These are phyloP conservation scores for Hippocampus guttulatus DNA, from an alignment of 2,113 vertebrate genomes.

Conservation along the genomic window DNA sequence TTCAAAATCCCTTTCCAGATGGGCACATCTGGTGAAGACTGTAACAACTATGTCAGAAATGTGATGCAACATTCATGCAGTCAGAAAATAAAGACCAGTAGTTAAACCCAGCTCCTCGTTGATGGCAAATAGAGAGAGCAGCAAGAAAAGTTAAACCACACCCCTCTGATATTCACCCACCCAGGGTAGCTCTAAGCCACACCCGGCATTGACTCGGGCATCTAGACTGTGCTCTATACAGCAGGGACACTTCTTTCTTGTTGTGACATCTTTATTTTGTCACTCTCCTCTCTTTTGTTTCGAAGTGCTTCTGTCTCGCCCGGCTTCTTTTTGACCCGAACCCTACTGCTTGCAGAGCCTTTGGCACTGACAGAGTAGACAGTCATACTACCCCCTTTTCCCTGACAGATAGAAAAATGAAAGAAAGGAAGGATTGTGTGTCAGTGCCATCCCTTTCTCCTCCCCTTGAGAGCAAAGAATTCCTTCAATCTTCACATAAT, in stretches of 20 bases:
- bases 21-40: neutral
- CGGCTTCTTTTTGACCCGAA: constrained; percentile 51
- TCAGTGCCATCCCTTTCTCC: constrained; percentile 43
- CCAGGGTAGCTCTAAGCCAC: constrained; percentile 38
- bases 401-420: constrained; percentile 33
- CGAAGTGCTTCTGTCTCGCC: constrained; percentile 32
- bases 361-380: constrained; percentile 51
- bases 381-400: constrained; percentile 39
- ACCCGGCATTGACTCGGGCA: constrained; percentile 49
- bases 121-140: neutral
- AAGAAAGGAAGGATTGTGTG: constrained; percentile 59
- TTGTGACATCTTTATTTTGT: constrained; percentile 50
- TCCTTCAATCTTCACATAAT: constrained; percentile 19
- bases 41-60: neutral
- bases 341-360: constrained; percentile 60
- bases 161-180: constrained; percentile 26
- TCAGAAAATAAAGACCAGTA: constrained; percentile 21
- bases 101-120: constrained; percentile 28
- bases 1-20: neutral
- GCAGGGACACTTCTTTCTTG: constrained; percentile 47
- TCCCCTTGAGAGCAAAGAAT: constrained; percentile 33
- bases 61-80: neutral
- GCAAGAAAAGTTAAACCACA: constrained; percentile 9
- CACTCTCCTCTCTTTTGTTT: constrained; percentile 24
- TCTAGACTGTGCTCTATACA: constrained; percentile 43